Percentiles rank a stretch among this genome's conserved stretches.
phyloP scores from a whole-genome alignment of 2,888 invertebrate genomes.

The Nephrotoma guestfalica region DNA sequence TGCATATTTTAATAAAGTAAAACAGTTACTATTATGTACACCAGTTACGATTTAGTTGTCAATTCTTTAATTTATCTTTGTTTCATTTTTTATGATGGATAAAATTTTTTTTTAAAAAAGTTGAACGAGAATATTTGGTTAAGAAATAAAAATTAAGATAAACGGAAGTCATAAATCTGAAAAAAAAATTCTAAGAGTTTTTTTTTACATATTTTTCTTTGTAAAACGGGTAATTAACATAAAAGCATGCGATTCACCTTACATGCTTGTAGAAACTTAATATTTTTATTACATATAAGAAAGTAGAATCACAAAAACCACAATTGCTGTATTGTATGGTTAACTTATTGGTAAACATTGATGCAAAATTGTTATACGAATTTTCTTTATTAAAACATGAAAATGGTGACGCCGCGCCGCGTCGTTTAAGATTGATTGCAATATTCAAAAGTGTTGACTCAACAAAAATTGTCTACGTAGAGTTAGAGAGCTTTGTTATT shows the following conservation, averaged over 20 bases:
- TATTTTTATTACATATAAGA: not conserved
- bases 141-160: not conserved
- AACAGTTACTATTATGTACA: not conserved
- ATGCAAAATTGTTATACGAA: not conserved
- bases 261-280: not conserved
- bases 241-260: not conserved
- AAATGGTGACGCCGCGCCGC: not conserved
- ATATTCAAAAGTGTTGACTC: not conserved
- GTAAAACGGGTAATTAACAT: not conserved
- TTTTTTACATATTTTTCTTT: not conserved
- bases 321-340: not conserved
- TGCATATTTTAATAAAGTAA: no score
- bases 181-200: not conserved
- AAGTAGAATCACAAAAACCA: not conserved
- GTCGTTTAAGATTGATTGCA: not conserved
- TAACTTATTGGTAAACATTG: not conserved
- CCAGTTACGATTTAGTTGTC: not conserved
- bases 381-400: not conserved
- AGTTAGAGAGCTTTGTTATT: not conserved
- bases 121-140: not conserved
- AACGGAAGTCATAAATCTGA: not conserved
- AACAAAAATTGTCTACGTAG: not conserved
- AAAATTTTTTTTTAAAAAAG: not conserved
- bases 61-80: not conserved
- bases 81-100: not conserved